phyloP scores from a whole-genome alignment of 2,888 invertebrate species.

The Muscina levida region DNA sequence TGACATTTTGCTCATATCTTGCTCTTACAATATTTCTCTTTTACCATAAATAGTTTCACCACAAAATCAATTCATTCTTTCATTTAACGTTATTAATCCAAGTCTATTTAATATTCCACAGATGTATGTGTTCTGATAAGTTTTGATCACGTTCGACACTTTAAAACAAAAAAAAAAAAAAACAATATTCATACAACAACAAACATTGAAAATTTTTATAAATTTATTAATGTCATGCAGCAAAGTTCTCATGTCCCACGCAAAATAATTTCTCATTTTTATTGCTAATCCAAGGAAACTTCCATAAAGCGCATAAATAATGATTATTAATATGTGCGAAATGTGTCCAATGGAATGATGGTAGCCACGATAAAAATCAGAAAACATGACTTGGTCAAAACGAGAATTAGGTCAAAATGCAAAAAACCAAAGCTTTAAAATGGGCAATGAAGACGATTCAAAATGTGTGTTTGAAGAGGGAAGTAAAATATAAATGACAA shows the following conservation, averaged over 20 bases:
- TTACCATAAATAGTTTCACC: no score
- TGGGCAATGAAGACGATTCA: no score
- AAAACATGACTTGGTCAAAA: constrained; percentile 49
- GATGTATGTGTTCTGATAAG: constrained; percentile 63
- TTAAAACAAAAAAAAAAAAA: constrained; percentile 40
- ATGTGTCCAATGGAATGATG: constrained; percentile 57
- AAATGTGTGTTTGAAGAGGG: neutral
- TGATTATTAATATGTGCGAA: constrained; percentile 54
- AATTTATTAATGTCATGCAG: constrained; percentile 64
- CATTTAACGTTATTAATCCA: neutral
- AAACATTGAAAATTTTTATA: constrained; percentile 50
- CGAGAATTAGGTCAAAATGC: constrained; percentile 57
- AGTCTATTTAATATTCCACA: constrained; percentile 56
- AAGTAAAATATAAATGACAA: constrained; percentile 5
- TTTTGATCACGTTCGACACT: constrained; percentile 66
- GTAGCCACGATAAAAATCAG: constrained; percentile 39
- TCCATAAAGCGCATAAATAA: constrained; percentile 46
- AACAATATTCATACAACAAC: constrained; percentile 45
- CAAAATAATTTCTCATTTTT: constrained; percentile 44
- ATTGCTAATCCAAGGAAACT: constrained; percentile 2
- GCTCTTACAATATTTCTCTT: no score
- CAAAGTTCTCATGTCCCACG: constrained; percentile 56
- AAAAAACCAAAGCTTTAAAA: neutral
- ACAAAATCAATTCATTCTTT: no score
- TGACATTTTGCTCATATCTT: no score